Base-by-base conservation (phyloP, 2,888 invertebrate genomes). In the Netelia melanura region DNA sequence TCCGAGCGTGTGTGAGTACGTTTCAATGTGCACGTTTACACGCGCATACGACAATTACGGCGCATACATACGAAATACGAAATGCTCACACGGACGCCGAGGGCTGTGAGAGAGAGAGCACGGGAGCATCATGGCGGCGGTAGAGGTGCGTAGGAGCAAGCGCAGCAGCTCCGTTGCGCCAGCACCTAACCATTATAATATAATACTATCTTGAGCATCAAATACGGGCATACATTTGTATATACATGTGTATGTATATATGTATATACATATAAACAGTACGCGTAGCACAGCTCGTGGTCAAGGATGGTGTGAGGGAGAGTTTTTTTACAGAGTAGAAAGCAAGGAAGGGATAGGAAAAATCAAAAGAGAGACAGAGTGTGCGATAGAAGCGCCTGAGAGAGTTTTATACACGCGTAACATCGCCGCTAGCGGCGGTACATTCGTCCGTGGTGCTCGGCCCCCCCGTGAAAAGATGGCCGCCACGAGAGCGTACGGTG, bases 401-500 rank as follows among this genome's bases (percentile, higher is more conserved):
- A 65, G 62, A 54, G 70, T 78, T 83, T 83, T 74, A 67, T 78
- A 77, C 77, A 77, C 72, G 81, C 61, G 81, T 75, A 70, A 77
- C 64, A 72, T 64, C 56, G 82, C 78, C 82, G 71, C 76, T 76
- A 68, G 83, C 81, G 86, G 86, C 86, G 87, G 85, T 87, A 77
- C 81, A 77, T 79, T 86, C 85, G 88, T 86, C 67, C 83, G 23
- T 61, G 21, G 43, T 54, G 52, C 38, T 56, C 14, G 44, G 67
- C 38, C 62, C 62, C 71, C 81, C 85, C 86, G 82, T 88, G 89
- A 90, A 92, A 93, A 93, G 92, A 93, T 93, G 93, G 93, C 93
- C 92, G 93, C 92, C 91, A 90, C 90, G 90, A 92, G 90, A 93
- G 92, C 92, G 92, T 93, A 93, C 92, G 86, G 91, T 92, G 91